phyloP scores from a whole-genome alignment of 1,140 invertebrate genomes.

The Trichonephila clavata region DNA sequence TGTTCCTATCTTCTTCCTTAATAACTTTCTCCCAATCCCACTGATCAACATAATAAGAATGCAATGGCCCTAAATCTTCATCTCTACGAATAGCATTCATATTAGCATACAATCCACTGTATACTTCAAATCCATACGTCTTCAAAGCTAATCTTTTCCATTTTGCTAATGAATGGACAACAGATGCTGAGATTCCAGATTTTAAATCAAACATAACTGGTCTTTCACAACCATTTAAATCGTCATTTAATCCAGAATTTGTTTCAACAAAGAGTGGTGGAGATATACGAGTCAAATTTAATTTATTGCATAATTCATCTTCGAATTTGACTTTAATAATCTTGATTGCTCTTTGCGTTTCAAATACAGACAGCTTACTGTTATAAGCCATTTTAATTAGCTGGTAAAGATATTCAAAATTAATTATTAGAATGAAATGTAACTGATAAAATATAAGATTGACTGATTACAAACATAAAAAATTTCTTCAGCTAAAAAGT shows the following conservation, averaged over 20 bases:
- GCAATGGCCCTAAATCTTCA: constrained; percentile 37
- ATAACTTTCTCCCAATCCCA: constrained; percentile 68
- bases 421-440: too few relatives aligned
- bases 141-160: constrained; percentile 59
- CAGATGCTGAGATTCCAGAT: constrained; percentile 4
- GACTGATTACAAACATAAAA: too few relatives aligned
- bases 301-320: constrained; percentile 29
- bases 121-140: constrained; percentile 36
- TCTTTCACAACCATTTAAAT: constrained; percentile 51
- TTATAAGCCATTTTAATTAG: constrained; percentile 18
- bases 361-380: constrained; percentile 40
- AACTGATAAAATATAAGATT: too few relatives aligned
- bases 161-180: constrained; percentile 41
- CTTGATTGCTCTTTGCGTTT: constrained; percentile 55
- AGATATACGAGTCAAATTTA: constrained; percentile 40
- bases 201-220: constrained; percentile 43
- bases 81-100: constrained; percentile 63
- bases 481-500: too few relatives aligned
- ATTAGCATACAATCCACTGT: constrained; percentile 28
- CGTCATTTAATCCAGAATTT: constrained; percentile 54
- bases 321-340: constrained; percentile 52
- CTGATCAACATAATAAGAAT: constrained; percentile 61
- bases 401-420: too few relatives aligned
- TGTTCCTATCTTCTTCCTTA: constrained; percentile 43
- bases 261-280: constrained; percentile 51